Conservation (phyloP, 2,888 invertebrate genomes). For the Dynastes maya region DNA sequence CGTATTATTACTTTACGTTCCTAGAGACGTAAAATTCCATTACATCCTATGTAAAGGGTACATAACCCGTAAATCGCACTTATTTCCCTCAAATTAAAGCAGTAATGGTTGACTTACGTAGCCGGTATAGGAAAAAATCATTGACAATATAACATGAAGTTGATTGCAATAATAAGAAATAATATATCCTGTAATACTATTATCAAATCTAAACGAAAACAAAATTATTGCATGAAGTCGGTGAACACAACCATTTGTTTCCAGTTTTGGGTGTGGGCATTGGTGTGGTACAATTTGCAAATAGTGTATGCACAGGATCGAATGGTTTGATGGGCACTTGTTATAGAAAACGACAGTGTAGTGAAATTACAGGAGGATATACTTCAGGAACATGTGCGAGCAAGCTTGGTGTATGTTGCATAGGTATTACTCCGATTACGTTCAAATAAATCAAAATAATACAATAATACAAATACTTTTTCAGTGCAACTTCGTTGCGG, state of each 20-base stretch:
- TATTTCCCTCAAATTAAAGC: no score
- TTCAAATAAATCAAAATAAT: neutral
- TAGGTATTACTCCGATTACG: slow-evolving; percentile 75
- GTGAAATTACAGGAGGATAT: slow-evolving; percentile 78
- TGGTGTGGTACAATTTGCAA: slow-evolving; percentile 74
- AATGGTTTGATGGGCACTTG: slow-evolving; percentile 84
- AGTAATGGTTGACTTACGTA: no score
- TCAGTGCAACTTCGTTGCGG: slow-evolving; percentile 84
- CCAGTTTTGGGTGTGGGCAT: slow-evolving; percentile 44
- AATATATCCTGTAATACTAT: neutral
- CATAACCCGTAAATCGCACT: no score
- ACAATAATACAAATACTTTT: slow-evolving; percentile 47
- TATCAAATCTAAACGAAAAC: neutral
- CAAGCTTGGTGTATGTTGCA: slow-evolving; percentile 84
- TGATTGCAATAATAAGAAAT: no score
- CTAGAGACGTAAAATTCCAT: no score
- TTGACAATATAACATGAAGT: no score
- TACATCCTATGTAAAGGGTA: no score
- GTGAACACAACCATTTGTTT: neutral
- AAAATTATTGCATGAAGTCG: neutral
- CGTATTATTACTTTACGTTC: no score
- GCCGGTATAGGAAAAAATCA: no score
- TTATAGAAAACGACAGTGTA: slow-evolving; percentile 82
- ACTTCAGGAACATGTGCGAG: slow-evolving; percentile 81
- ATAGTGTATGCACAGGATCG: slow-evolving; percentile 78